These are phyloP conservation scores for Siderastrea siderea DNA, from an alignment of 92 coral and sea anemone genomes.

Conservation along the genomic window DNA sequence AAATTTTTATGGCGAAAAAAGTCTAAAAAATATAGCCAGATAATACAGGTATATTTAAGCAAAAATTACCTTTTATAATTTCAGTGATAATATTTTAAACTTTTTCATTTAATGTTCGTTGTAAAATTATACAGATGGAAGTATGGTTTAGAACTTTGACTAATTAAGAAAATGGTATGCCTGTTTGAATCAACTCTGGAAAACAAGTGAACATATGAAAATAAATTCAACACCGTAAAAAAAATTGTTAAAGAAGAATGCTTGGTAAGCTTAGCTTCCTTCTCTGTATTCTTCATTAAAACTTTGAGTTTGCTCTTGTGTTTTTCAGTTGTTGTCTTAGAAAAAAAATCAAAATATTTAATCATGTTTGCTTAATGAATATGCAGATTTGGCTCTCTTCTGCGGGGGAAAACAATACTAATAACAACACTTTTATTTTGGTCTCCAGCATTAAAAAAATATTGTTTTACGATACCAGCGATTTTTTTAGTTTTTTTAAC, in stretches of 20 bases:
- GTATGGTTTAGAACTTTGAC: not conserved
- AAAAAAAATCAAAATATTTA: conserved; percentile 1
- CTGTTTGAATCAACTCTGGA: too few relatives aligned
- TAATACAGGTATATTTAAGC: not conserved
- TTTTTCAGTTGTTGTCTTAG: not conserved
- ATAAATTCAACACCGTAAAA: not conserved
- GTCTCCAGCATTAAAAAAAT: not conserved
- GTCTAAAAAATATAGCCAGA: too few relatives aligned
- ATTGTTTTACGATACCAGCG: not conserved
- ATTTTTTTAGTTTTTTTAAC: not conserved
- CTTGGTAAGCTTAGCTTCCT: not conserved
- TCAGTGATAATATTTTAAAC: not conserved
- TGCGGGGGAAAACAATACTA: not conserved
- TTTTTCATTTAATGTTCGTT: conserved; percentile 5
- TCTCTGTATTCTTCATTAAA: not conserved
- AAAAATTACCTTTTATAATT: not conserved
- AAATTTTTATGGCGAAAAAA: not conserved
- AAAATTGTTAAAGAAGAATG: not conserved
- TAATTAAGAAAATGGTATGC: not conserved
- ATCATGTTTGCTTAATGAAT: conserved; percentile 18
- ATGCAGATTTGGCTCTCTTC: conserved; percentile 20
- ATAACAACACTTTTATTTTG: conserved; percentile 4
- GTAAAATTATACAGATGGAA: not conserved
- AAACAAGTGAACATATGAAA: too few relatives aligned
- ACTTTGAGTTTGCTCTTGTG: conserved; percentile 2